phyloP scores from a whole-genome alignment of 1,140 invertebrate genomes.

The Heliconius eleuchia region DNA sequence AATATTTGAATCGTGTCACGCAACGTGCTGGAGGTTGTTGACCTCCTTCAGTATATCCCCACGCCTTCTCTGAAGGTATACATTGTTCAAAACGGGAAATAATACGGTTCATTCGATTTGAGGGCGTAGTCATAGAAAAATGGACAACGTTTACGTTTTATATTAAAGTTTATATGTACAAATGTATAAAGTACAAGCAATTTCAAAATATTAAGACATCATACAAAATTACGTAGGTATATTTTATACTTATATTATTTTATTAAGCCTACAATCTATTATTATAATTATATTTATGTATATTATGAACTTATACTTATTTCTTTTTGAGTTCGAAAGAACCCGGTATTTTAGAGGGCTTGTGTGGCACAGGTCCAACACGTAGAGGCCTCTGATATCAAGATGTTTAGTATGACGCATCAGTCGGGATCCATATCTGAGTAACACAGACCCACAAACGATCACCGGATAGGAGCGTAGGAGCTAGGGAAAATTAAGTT shows the following conservation, averaged over 20 bases:
- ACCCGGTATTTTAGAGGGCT: too few relatives aligned
- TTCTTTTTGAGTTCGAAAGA: too few relatives aligned
- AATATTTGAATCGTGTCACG: slow-evolving; percentile 57
- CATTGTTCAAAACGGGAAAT: slow-evolving; percentile 75
- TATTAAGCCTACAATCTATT: too few relatives aligned
- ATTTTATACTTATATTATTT: too few relatives aligned
- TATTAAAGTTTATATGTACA: slow-evolving; percentile 5
- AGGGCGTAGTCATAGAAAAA: slow-evolving; percentile 48
- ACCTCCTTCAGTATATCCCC: slow-evolving; percentile 70
- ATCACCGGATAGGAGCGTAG: background rate
- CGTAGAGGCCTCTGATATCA: background rate
- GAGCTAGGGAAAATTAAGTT: background rate
- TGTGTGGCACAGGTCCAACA: background rate
- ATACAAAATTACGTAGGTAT: too few relatives aligned
- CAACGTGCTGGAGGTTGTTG: slow-evolving; percentile 63
- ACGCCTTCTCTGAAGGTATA: slow-evolving; percentile 63
- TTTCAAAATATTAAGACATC: background rate
- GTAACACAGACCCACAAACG: background rate
- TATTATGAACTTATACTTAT: too few relatives aligned
- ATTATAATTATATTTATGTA: too few relatives aligned
- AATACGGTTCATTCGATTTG: slow-evolving; percentile 75
- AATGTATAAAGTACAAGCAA: background rate
- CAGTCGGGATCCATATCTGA: background rate
- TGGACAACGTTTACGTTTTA: slow-evolving; percentile 28
- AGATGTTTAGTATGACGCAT: background rate